A percentile compares a stretch with the other conserved stretches of the same genome.
Evolutionary conservation across 2,797 vertebrate genomes (phyloP).

Genomic region (Darevskia mixta): DNA sequence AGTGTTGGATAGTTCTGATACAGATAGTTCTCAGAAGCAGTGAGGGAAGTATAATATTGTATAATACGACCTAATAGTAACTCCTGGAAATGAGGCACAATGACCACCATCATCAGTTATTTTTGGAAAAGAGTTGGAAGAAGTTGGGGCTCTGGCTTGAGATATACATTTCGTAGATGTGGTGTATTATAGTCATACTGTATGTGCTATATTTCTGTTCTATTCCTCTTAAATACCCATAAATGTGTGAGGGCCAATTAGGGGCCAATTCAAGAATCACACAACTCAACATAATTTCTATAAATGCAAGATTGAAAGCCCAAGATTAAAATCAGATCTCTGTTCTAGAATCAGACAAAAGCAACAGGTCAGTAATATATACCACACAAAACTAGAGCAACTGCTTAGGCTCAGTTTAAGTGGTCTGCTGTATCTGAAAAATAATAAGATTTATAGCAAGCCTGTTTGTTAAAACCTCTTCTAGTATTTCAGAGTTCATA

Average conservation of each 20-base stretch:
- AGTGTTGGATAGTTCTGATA: constrained; percentile 47
- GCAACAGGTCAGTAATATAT: constrained; percentile 2
- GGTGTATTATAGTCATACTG: neutral
- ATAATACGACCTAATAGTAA: constrained; percentile 15
- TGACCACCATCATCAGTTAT: constrained; percentile 13
- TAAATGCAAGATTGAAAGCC: neutral
- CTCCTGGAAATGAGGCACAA: constrained; percentile 10
- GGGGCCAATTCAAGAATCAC: neutral
- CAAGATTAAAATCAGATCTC: neutral
- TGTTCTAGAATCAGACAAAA: neutral
- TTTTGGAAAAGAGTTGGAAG: constrained; percentile 33
- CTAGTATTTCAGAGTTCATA: constrained; percentile 12
- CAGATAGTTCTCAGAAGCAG: constrained; percentile 50
- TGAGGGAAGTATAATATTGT: constrained; percentile 33
- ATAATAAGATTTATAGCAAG: neutral
- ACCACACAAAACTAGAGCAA: neutral
- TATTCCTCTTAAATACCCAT: neutral
- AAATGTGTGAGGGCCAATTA: neutral
- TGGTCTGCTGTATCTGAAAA: neutral
- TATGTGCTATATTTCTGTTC: neutral
- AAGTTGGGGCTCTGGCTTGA: neutral
- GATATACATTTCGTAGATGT: neutral
- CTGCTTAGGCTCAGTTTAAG: neutral
- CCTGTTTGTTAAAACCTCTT: constrained; percentile 1
- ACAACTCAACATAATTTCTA: neutral